phyloP scores from a whole-genome alignment of 2,113 vertebrate genomes.

The Rattus norvegicus region DNA sequence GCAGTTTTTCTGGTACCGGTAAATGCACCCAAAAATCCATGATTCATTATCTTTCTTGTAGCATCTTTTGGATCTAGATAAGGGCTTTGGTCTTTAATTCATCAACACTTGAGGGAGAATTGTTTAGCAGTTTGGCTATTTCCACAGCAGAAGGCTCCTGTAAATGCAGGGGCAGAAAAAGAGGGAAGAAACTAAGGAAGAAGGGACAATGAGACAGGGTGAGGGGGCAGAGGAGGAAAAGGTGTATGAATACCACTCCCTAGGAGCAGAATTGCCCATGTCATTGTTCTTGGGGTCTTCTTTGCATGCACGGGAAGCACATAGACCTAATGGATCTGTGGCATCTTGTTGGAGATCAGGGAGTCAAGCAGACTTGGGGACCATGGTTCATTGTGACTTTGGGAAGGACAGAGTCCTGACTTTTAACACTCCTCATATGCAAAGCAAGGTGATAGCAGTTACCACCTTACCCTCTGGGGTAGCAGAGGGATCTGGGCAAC shows the following conservation, averaged over 20 bases:
- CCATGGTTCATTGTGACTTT: background rate
- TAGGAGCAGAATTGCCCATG: background rate
- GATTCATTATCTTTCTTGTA: background rate
- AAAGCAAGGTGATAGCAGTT: background rate
- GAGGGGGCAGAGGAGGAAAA: background rate
- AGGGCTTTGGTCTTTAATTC: constrained; percentile 37
- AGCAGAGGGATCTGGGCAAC: background rate
- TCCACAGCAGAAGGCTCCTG: background rate
- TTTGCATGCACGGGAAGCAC: background rate
- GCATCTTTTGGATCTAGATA: constrained; percentile 3
- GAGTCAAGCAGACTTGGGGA: background rate
- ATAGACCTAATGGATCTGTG: background rate
- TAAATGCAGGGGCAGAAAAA: background rate
- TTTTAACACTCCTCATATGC: background rate
- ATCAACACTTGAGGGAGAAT: background rate
- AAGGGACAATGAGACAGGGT: background rate
- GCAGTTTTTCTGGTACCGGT: background rate
- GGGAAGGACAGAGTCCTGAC: background rate
- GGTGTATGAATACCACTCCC: background rate
- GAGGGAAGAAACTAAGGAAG: background rate
- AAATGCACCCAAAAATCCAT: background rate
- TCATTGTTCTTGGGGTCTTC: background rate
- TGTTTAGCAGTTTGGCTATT: background rate
- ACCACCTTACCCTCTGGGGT: background rate
- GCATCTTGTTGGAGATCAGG: background rate